Evolutionary conservation across 2,797 vertebrate species (phyloP).

Genomic region (Pygocentrus nattereri): DNA sequence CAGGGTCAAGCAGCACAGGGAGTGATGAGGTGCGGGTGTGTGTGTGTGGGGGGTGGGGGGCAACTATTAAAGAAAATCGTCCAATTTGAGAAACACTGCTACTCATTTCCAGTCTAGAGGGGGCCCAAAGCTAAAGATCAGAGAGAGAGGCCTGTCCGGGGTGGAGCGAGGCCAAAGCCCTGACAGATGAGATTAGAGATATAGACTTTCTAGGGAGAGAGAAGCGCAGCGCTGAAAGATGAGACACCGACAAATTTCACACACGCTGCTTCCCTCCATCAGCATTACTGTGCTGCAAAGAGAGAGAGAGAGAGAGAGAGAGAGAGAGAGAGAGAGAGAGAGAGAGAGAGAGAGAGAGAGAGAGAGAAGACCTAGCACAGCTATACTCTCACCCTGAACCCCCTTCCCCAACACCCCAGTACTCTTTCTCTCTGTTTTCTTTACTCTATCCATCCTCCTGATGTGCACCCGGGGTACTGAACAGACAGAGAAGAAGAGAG

Average conservation of each 20-base stretch:
- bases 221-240: constrained; percentile 30
- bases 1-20: background rate
- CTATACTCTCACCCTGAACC: background rate
- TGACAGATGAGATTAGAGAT: constrained; percentile 20
- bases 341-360: background rate
- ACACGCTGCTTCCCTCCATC: constrained; percentile 2
- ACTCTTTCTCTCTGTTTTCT: constrained; percentile 54
- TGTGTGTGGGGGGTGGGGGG: background rate
- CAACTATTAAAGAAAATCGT: constrained; percentile 69
- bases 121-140: background rate
- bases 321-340: background rate
- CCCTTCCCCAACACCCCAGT: background rate
- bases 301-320: background rate
- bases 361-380: no score
- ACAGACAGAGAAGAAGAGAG: no score
- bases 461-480: no score
- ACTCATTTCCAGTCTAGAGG: constrained; percentile 69
- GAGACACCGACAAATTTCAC: constrained; percentile 6
- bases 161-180: background rate
- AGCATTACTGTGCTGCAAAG: background rate
- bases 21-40: background rate
- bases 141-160: background rate
- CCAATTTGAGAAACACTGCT: constrained; percentile 72
- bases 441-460: background rate
- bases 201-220: background rate